These are phyloP conservation scores for Mesorhabditis spiculigera DNA, from an alignment of 2,888 invertebrate genomes.

Conservation along the genomic window DNA sequence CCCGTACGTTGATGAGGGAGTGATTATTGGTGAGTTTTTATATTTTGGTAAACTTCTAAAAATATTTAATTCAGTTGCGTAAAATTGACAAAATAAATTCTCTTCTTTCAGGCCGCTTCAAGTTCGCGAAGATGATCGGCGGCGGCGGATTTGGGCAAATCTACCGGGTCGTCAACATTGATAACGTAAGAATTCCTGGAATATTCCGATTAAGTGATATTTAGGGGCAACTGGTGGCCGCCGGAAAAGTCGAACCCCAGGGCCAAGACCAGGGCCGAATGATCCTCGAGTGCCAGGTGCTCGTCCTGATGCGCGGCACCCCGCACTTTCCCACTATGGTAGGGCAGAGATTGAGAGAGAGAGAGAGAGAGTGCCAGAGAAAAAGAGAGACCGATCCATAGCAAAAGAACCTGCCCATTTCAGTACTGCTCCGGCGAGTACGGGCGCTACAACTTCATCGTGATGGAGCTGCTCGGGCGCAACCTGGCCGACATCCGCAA, in stretches of 20 bases:
- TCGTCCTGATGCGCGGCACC: conserved; percentile 26
- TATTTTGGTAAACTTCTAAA: too few relatives aligned
- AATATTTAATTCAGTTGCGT: too few relatives aligned
- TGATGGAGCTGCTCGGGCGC: conserved; percentile 51
- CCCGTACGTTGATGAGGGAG: conserved; percentile 20
- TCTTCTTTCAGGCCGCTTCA: conserved; percentile 1
- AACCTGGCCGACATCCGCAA: conserved; percentile 48
- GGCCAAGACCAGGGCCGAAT: conserved; percentile 41
- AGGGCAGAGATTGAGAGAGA: background rate
- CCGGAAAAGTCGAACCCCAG: conserved; percentile 51
- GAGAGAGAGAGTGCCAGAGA: background rate
- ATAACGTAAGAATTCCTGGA: background rate
- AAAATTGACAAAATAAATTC: too few relatives aligned
- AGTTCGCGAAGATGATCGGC: conserved; percentile 39
- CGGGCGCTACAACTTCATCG: conserved; percentile 42
- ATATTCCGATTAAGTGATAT: background rate
- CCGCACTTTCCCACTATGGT: conserved; percentile 38
- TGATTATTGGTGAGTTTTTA: conserved; percentile 16
- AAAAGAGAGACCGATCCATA: background rate
- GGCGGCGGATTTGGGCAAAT: conserved; percentile 55
- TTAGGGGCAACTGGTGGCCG: conserved; percentile 26
- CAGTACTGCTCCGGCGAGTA: conserved; percentile 42
- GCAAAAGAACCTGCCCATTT: conserved; percentile 11
- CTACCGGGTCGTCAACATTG: conserved; percentile 39
- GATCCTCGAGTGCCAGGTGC: conserved; percentile 47